Evolutionary conservation across 2,113 vertebrate genomes (phyloP).

Genomic region (Brachyistius frenatus): DNA sequence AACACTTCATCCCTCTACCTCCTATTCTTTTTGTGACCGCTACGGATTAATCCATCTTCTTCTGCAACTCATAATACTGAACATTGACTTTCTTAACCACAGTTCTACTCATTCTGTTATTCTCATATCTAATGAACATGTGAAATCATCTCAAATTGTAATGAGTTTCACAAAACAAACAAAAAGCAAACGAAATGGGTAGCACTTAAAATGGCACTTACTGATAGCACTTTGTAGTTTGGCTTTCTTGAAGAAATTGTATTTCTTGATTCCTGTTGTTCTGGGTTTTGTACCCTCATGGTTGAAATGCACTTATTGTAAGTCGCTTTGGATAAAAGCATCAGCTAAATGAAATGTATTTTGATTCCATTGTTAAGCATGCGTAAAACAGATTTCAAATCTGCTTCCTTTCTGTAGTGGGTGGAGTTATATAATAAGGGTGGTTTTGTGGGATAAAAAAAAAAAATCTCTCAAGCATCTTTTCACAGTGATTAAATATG

Average conservation of each 20-base stretch:
- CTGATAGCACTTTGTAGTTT: too few species aligned
- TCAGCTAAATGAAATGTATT: neutral
- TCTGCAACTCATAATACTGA: constrained; percentile 1
- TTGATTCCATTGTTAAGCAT: neutral
- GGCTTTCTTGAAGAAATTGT: too few species aligned
- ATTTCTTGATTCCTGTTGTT: too few species aligned
- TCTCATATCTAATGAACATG: neutral
- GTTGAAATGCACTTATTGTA: too few species aligned
- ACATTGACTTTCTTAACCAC: neutral
- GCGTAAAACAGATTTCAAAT: neutral
- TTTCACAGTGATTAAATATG: constrained; percentile 43
- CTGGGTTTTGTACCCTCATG: too few species aligned
- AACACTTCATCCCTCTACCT: constrained; percentile 13
- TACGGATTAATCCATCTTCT: constrained; percentile 1
- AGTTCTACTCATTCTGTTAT: neutral
- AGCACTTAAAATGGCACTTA: too few species aligned
- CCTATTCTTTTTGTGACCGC: constrained; percentile 10
- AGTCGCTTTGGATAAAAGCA: too few species aligned
- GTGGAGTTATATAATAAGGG: constrained; percentile 24
- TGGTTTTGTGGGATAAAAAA: constrained; percentile 36
- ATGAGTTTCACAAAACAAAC: neutral
- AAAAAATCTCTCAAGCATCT: constrained; percentile 46
- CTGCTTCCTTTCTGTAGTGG: constrained; percentile 10
- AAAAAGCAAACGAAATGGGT: neutral
- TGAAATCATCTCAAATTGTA: neutral